phyloP scores from a whole-genome alignment of 2,113 vertebrate species.

The Campylomormyrus numenius region DNA sequence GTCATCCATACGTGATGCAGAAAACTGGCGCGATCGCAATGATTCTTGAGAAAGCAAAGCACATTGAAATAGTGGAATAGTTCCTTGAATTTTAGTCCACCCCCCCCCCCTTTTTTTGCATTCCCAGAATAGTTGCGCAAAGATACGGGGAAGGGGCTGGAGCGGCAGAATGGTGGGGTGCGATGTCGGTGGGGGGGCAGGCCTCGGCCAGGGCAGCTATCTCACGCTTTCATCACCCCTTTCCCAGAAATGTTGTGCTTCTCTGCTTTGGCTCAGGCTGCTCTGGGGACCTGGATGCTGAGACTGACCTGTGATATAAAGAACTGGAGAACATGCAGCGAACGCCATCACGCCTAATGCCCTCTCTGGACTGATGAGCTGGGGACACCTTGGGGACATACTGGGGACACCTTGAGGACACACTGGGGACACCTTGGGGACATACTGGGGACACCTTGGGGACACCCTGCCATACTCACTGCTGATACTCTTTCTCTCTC shows the following conservation, averaged over 20 bases:
- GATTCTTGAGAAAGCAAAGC: neutral
- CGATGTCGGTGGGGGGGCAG: neutral
- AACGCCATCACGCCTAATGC: neutral
- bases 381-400: neutral
- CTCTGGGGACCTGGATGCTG: neutral
- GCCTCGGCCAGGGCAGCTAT: neutral
- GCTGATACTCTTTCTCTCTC: neutral
- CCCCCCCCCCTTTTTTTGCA: neutral
- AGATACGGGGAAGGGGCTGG: neutral
- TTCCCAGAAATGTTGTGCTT: slow-evolving; percentile 16
- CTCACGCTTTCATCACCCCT: neutral
- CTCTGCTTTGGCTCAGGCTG: slow-evolving; percentile 13
- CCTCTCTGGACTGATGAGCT: neutral
- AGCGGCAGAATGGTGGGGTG: neutral
- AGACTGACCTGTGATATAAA: neutral
- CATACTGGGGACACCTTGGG: neutral
- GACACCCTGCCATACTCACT: neutral
- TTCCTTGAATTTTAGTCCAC: neutral
- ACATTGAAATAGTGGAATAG: neutral
- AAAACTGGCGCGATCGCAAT: neutral
- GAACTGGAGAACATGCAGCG: neutral
- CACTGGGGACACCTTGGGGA: neutral
- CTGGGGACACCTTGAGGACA: neutral
- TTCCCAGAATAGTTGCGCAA: neutral
- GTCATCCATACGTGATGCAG: neutral